Conservation (phyloP, 1,140 invertebrate genomes). For the Brachystomella parvula region DNA sequence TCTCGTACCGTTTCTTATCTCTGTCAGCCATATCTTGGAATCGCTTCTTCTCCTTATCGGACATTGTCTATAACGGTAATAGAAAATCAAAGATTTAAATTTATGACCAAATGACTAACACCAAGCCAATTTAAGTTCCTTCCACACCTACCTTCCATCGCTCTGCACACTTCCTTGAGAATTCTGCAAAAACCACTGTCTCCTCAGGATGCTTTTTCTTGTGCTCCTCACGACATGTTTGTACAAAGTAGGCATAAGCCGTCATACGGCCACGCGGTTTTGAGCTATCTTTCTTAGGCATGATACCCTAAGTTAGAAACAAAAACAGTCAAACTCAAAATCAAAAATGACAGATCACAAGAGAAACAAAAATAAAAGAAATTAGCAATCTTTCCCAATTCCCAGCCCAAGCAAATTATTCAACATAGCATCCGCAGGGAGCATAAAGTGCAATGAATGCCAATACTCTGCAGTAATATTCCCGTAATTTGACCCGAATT, state of each 20-base stretch:
- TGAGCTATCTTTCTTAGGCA: slow-evolving; percentile 17
- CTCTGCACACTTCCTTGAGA: slow-evolving; percentile 97
- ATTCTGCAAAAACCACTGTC: slow-evolving; percentile 97
- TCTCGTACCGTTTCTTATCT: slow-evolving; percentile 91
- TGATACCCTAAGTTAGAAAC: too few species aligned
- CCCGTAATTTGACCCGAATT: too few species aligned
- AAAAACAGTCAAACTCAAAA: too few species aligned
- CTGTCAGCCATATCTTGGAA: slow-evolving; percentile 99
- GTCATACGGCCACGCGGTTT: slow-evolving; percentile 97
- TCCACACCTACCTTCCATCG: slow-evolving; percentile 89
- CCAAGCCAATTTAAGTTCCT: background rate
- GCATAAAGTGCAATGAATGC: too few species aligned
- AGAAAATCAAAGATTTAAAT: slow-evolving; percentile 4
- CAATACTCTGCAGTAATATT: too few species aligned
- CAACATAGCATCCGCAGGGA: too few species aligned
- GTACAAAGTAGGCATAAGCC: slow-evolving; percentile 98
- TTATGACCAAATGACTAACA: background rate
- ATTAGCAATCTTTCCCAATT: too few species aligned
- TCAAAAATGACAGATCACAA: too few species aligned
- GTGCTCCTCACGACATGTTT: slow-evolving; percentile 96
- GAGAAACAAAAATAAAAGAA: too few species aligned
- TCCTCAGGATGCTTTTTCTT: slow-evolving; percentile 99
- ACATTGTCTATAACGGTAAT: slow-evolving; percentile 72
- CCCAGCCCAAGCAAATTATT: too few species aligned
- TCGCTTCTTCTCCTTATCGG: slow-evolving; percentile 94